Base-by-base conservation (phyloP, 2,113 vertebrate genomes). In the Rhinolophus sinicus region DNA sequence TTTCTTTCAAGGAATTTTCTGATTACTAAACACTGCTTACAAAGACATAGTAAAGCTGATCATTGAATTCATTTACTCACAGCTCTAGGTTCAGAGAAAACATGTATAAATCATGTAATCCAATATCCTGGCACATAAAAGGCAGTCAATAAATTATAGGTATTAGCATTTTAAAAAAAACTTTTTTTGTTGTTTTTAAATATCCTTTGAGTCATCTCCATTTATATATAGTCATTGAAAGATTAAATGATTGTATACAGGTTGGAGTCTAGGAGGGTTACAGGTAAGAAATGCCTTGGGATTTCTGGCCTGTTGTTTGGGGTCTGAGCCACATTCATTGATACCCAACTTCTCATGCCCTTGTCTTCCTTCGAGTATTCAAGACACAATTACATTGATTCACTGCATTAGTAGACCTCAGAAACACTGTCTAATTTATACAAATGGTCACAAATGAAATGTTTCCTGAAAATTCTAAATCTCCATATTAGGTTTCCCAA, bases 1-100 rank as follows among this genome's bases (percentile, higher is more conserved):
- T 72, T 96, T 28, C 52, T 78, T 52, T 76, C 75, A 56, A 50
- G 54, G 3, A 58, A 13, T 81, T 93, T 89, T 82, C 73, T 96
- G 73, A 26, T 47, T 24, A 82, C 35, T 35, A 5, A 85, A 67
- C 3, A 18, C 21, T 60, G 22, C n/a, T 82, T 65, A 80, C 18
- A 77, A 90, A 92, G 73, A 64, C 1, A 44, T 0, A n/a, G 21
- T 80, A 69, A 93, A 80, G 65, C 33, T 44, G 33, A 18, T n/a
- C 0, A 12, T 16, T 60, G 6, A 44, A 26, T 56, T n/a, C 26
- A 75, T 33, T 76, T 56, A 44, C 35, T 91, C 18, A 26, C 33
- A 21, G 44, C 35, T 60, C 28, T 78, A 50, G 1, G 47, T 86
- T 96, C 4, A 5, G 77, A 81, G 56, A 12, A 85, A 38, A 22